Evolutionary conservation across 30 jellyfish, hydroid and myxozoan species (phyloP).

Genomic region (Chironex yamaguchii): DNA sequence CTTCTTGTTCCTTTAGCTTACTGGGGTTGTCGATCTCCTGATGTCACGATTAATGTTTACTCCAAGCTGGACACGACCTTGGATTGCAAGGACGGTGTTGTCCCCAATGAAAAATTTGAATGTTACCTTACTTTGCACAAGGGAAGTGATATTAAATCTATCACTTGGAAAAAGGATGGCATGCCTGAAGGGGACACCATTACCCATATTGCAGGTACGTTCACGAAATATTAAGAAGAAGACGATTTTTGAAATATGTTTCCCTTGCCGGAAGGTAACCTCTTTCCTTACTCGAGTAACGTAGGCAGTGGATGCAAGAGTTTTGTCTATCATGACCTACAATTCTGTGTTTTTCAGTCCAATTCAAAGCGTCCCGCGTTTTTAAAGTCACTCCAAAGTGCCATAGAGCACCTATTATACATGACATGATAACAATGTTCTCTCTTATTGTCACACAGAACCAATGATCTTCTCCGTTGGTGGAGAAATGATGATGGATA

Average conservation of each 20-base stretch:
- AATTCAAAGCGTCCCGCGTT: too few relatives aligned
- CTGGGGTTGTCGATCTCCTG: slow-evolving; percentile 86
- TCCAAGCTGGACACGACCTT: slow-evolving; percentile 1
- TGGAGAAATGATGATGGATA: slow-evolving; percentile 68
- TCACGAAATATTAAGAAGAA: too few relatives aligned
- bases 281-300: too few relatives aligned
- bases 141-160: slow-evolving; percentile 42
- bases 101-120: slow-evolving; percentile 22
- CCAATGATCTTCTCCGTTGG: slow-evolving; percentile 75
- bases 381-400: too few relatives aligned
- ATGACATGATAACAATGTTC: too few relatives aligned
- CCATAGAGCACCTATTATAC: too few relatives aligned
- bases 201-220: slow-evolving; percentile 63
- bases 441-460: slow-evolving; percentile 12
- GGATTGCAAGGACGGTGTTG: slow-evolving; percentile 53
- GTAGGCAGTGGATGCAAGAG: too few relatives aligned
- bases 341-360: too few relatives aligned
- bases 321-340: too few relatives aligned
- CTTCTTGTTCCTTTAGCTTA: slow-evolving; percentile 33
- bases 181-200: slow-evolving; percentile 41
- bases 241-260: too few relatives aligned
- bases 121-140: slow-evolving; percentile 25
- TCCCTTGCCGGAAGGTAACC: too few relatives aligned
- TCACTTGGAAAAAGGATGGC: slow-evolving; percentile 45
- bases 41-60: slow-evolving; percentile 55